Conservation (phyloP, 1,140 invertebrate genomes). For the Lamellibrachia luymesi region DNA sequence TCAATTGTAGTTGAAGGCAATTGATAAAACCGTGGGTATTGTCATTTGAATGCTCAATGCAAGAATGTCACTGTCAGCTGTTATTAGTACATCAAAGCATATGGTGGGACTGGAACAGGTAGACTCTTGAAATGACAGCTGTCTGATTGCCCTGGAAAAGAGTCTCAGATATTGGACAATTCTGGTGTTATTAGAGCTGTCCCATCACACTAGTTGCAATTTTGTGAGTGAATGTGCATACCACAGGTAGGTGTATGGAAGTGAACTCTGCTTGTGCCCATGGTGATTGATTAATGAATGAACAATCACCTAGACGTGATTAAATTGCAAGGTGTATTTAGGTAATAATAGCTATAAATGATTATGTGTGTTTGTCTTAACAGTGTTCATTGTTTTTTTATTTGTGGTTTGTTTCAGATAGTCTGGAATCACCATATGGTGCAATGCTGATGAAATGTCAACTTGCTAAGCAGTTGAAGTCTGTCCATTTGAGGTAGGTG, state of each 20-base stretch:
- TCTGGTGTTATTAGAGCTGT: too few species aligned
- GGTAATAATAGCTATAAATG: neutral
- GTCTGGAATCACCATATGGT: slow-evolving; percentile 66
- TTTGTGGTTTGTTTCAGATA: slow-evolving; percentile 30
- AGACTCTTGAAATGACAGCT: neutral
- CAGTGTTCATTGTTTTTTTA: neutral
- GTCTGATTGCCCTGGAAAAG: too few species aligned
- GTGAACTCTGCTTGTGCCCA: neutral
- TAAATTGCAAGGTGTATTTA: neutral
- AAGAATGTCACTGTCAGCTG: too few species aligned
- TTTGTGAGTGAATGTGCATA: too few species aligned
- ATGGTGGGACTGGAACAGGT: neutral
- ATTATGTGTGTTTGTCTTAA: neutral
- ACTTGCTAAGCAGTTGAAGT: slow-evolving; percentile 79
- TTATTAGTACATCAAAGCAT: too few species aligned
- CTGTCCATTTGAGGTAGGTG: slow-evolving; percentile 74
- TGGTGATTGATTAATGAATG: neutral
- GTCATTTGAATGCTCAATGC: too few species aligned
- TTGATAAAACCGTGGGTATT: too few species aligned
- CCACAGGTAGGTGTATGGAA: neutral
- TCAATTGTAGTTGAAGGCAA: too few species aligned
- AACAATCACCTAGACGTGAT: too few species aligned
- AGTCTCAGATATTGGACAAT: too few species aligned
- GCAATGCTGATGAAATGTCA: slow-evolving; percentile 78
- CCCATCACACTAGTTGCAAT: too few species aligned